Evolutionary conservation across 2,113 vertebrate species (phyloP).

Genomic region (Xiphophorus couchianus): DNA sequence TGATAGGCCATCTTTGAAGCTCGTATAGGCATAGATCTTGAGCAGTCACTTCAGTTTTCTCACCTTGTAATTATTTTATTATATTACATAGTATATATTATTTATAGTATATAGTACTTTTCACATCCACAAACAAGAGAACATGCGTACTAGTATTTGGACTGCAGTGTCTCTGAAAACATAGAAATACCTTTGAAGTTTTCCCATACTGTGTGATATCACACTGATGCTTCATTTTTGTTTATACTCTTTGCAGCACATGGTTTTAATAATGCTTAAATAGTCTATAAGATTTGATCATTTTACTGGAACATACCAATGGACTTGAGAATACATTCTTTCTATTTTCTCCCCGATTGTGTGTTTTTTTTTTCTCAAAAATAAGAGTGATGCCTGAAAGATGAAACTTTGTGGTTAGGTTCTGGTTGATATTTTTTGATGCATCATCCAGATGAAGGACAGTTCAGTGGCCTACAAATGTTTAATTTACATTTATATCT

Average conservation of each 20-base stretch:
- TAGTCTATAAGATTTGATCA: not conserved
- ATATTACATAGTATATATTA: too few relatives aligned
- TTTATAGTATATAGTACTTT: not conserved
- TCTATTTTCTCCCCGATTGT: not conserved
- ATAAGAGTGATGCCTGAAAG: not conserved
- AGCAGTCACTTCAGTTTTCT: not conserved
- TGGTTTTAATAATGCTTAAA: not conserved
- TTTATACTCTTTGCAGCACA: not conserved
- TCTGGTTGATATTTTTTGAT: constrained; percentile 1
- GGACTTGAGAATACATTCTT: not conserved
- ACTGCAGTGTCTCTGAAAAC: constrained; percentile 11
- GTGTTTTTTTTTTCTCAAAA: not conserved
- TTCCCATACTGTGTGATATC: not conserved
- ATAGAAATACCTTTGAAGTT: not conserved
- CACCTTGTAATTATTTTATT: constrained; percentile 1
- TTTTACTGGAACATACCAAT: not conserved
- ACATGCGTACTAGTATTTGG: constrained; percentile 30
- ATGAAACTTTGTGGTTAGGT: not conserved
- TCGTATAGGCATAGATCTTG: constrained; percentile 7
- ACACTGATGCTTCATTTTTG: not conserved
- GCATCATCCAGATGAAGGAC: constrained; percentile 8
- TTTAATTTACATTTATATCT: not conserved
- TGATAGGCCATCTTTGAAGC: too few relatives aligned
- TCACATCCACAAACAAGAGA: constrained; percentile 35
- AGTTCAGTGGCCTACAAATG: not conserved